Percentiles rank a stretch among this genome's conserved stretches.
These are phyloP conservation scores for Barbus barbus DNA, from an alignment of 2,113 vertebrate species.

Conservation along the genomic window DNA sequence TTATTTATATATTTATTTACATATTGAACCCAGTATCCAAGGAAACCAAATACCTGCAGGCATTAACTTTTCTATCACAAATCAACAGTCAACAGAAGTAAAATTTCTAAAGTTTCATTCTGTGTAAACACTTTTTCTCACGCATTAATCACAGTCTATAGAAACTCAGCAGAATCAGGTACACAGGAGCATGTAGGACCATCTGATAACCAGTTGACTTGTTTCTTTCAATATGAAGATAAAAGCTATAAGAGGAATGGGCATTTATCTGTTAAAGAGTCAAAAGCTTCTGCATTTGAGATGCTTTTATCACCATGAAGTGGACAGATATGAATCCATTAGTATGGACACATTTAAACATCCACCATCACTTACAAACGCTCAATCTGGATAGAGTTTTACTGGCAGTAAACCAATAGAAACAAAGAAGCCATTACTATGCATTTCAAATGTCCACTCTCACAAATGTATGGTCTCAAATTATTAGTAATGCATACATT, in stretches of 20 bases:
- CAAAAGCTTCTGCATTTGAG: slow-evolving; percentile 3
- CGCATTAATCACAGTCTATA: background rate
- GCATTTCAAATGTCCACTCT: slow-evolving; percentile 14
- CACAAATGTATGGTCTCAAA: background rate
- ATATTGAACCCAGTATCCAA: background rate
- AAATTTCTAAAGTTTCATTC: background rate
- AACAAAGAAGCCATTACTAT: slow-evolving; percentile 17
- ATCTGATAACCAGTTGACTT: background rate
- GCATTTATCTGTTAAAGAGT: background rate
- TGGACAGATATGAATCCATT: slow-evolving; percentile 23
- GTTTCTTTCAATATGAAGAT: background rate
- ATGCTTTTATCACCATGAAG: slow-evolving; percentile 18
- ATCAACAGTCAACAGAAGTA: no score
- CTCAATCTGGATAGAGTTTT: background rate
- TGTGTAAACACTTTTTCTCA: background rate
- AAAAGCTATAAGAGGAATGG: background rate
- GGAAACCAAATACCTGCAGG: background rate
- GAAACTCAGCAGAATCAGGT: background rate
- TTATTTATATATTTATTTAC: background rate
- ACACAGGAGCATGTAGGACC: background rate
- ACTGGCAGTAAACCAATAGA: slow-evolving; percentile 7
- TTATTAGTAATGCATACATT: slow-evolving; percentile 13
- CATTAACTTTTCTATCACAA: background rate
- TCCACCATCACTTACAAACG: background rate
- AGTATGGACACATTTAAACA: slow-evolving; percentile 13